Conservation (phyloP, 2,888 invertebrate genomes). For the Aphidius colemani region DNA sequence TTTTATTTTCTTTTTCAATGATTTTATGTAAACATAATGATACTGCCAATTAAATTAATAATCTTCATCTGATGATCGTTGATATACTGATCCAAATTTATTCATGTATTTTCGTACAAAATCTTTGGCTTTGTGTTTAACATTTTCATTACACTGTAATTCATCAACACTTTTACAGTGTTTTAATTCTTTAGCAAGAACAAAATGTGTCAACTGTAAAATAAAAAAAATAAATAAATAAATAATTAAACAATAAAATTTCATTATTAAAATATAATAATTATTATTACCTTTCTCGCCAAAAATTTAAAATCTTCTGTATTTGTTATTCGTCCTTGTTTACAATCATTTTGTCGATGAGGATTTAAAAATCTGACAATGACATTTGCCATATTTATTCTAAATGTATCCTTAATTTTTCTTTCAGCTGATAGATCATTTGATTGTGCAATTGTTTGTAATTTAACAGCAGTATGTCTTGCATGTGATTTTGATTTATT, state of each 20-base stretch:
- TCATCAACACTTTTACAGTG: slow-evolving; percentile 87
- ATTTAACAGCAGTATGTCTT: slow-evolving; percentile 47
- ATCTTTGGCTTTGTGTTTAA: slow-evolving; percentile 92
- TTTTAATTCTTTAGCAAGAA: slow-evolving; percentile 92
- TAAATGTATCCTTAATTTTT: slow-evolving; percentile 84
- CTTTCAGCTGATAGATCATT: slow-evolving; percentile 65
- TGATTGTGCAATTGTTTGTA: slow-evolving; percentile 56
- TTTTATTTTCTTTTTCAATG: slow-evolving; percentile 1
- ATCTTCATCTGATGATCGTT: slow-evolving; percentile 70
- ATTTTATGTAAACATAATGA: slow-evolving; percentile 7
- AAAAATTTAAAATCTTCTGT: slow-evolving; percentile 94
- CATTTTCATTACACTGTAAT: slow-evolving; percentile 85
- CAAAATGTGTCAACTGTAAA: slow-evolving; percentile 89
- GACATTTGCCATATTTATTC: slow-evolving; percentile 77
- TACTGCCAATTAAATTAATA: slow-evolving; percentile 37
- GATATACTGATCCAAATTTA: slow-evolving; percentile 85
- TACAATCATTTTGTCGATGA: slow-evolving; percentile 84
- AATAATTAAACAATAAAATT: slow-evolving; percentile 4
- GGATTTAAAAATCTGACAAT: slow-evolving; percentile 88
- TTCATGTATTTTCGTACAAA: slow-evolving; percentile 96
- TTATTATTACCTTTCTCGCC: slow-evolving; percentile 77
- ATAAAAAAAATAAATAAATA: slow-evolving; percentile 13
- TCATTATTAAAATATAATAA: slow-evolving; percentile 12
- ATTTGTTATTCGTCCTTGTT: slow-evolving; percentile 80
- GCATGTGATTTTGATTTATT: slow-evolving; percentile 52